Percentiles rank a stretch among this genome's conserved stretches.
Evolutionary conservation across 2,888 invertebrate genomes (phyloP).

Genomic region (Coleophora flavipennella): DNA sequence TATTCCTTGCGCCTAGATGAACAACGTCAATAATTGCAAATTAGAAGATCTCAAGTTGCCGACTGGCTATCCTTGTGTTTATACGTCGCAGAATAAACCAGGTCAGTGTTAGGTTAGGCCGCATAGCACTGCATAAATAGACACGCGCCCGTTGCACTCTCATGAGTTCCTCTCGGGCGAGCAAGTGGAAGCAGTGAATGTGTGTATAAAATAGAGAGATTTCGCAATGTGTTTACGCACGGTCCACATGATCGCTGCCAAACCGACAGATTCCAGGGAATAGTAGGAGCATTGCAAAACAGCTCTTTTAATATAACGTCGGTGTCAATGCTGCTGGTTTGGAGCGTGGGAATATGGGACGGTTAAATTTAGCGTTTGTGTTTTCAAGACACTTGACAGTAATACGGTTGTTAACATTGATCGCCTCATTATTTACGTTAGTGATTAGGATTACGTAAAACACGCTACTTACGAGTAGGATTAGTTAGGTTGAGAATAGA

Average conservation of each 20-base stretch:
- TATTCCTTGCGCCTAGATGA: slow-evolving; percentile 12
- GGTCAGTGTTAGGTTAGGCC: slow-evolving; percentile 73
- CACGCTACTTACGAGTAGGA: background rate
- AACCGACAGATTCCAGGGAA: slow-evolving; percentile 44
- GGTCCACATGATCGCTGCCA: slow-evolving; percentile 42
- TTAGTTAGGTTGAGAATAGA: no score
- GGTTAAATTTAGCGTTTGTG: slow-evolving; percentile 40
- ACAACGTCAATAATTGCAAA: slow-evolving; percentile 18
- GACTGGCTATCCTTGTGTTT: slow-evolving; percentile 54
- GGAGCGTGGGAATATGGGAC: slow-evolving; percentile 55
- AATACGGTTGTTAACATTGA: slow-evolving; percentile 1
- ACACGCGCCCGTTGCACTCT: slow-evolving; percentile 16
- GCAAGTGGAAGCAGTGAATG: slow-evolving; percentile 35
- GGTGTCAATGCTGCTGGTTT: slow-evolving; percentile 33
- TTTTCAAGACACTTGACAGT: slow-evolving; percentile 24
- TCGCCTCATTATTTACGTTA: slow-evolving; percentile 6
- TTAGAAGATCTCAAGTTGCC: slow-evolving; percentile 21
- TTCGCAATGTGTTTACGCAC: slow-evolving; percentile 57
- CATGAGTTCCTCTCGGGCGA: slow-evolving; percentile 9
- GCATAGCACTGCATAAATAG: slow-evolving; percentile 66
- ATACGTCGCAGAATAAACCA: slow-evolving; percentile 55
- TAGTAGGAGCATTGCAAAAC: slow-evolving; percentile 42
- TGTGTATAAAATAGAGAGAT: slow-evolving; percentile 34
- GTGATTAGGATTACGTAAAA: background rate
- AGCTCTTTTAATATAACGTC: slow-evolving; percentile 26